A percentile compares a stretch with the other conserved stretches of the same genome.
Conservation (phyloP, 1,140 invertebrate genomes). For the Drosophila dunni region DNA sequence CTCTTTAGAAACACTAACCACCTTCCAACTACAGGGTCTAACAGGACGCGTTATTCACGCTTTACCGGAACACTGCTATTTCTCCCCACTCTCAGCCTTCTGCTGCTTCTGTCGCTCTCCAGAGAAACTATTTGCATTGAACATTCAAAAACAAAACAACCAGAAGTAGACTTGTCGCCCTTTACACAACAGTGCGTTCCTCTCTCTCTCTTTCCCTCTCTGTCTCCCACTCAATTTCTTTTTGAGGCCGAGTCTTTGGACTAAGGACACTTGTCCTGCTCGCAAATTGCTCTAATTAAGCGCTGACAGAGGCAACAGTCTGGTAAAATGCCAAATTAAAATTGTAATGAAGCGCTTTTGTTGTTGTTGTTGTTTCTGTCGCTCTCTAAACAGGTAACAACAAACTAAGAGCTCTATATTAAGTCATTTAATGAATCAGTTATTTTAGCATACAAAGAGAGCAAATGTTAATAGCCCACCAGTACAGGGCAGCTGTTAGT, state of each 20-base stretch:
- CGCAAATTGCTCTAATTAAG: conserved; percentile 79
- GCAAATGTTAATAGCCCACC: neutral
- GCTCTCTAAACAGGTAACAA: neutral
- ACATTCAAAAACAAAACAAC: conserved; percentile 49
- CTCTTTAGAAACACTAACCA: neutral
- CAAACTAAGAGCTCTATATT: neutral
- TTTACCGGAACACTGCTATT: neutral
- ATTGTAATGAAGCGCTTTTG: conserved; percentile 67
- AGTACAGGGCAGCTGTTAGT: conserved; percentile 1
- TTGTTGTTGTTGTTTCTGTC: neutral
- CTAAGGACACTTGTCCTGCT: conserved; percentile 69
- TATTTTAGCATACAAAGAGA: neutral
- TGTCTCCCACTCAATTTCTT: neutral
- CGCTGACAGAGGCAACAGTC: conserved; percentile 47
- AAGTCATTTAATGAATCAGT: conserved; percentile 7
- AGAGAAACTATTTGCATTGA: conserved; percentile 68
- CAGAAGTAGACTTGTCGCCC: conserved; percentile 38
- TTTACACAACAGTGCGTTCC: conserved; percentile 39
- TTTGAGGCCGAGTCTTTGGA: neutral
- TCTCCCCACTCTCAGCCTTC: neutral
- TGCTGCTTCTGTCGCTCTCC: neutral
- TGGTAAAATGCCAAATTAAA: conserved; percentile 76
- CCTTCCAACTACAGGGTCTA: neutral
- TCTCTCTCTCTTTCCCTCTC: neutral
- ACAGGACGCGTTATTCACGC: conserved; percentile 4